Evolutionary conservation across 2,888 invertebrate genomes (phyloP), one percentile per base, ranked within the genome.

Genomic region (Synergus itoensis): DNA sequence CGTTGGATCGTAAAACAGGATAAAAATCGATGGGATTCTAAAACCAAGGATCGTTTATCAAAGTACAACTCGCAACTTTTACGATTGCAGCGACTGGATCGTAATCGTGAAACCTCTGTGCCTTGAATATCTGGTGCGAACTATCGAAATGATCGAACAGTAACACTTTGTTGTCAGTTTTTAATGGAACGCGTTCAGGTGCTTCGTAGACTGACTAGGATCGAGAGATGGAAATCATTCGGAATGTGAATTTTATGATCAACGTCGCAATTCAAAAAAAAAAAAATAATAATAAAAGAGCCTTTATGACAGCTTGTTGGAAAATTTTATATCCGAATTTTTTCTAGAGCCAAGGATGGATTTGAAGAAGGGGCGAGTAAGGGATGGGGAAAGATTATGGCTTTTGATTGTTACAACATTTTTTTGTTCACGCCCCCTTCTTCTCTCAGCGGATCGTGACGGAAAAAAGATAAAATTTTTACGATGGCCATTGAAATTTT

Each of bases 291-390:
- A 78, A 77, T 82, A 80, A 80, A 80, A 82, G 79, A 80, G 78
- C 21, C 79, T 79, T 78, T 77, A 45, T 45, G 63, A 77, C 41
- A 36, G 18, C 57, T 60, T 67, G 65, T 77, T 62, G 67, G 43
- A 73, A 77, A 80, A 80, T 80, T 80, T 79, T 75, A 79, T 79
- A 77, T 75, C 77, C 67, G 79, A 53, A 69, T 57, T 80, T 80
- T 77, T 79, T 82, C 65, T 76, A n/a, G n/a, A 16, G 45, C 67
- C 21, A 69, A 45, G 21, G 67, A 21, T 28, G 28, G 28, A 28
- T 28, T 28, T 28, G 14, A 69, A 69, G 45, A 28, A 21, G 67
- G 28, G 28, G 3, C 28, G 28, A 28, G 28, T 28, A 3, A 69
- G 45, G n/a, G 7, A 53, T 53, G 48, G 8, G 48, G 7, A n/a